Conservation (phyloP, 2,888 invertebrate genomes). For the Seira ritae region DNA sequence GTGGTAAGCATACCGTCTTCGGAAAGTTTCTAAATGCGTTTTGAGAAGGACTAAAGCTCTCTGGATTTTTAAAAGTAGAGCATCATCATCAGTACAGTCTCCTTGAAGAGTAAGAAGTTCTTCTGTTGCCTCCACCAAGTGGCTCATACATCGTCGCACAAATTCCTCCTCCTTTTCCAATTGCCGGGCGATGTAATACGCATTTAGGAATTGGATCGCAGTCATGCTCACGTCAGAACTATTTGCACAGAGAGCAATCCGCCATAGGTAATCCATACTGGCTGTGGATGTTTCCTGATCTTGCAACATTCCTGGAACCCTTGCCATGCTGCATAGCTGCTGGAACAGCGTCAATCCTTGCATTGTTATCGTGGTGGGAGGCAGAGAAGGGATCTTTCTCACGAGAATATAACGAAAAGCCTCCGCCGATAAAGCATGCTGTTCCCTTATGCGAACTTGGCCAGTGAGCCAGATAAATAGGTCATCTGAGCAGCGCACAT, state of each 20-base stretch:
- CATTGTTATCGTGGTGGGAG: constrained; percentile 93
- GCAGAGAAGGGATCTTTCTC: constrained; percentile 90
- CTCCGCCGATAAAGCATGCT: constrained; percentile 92
- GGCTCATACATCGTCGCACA: constrained; percentile 94
- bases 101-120: constrained; percentile 78
- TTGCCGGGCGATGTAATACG: constrained; percentile 95
- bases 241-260: constrained; percentile 91
- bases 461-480: constrained; percentile 94
- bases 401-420: constrained; percentile 91
- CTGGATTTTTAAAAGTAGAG: constrained; percentile 91
- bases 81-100: constrained; percentile 80
- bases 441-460: constrained; percentile 91
- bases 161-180: constrained; percentile 94
- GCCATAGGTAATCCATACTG: constrained; percentile 96
- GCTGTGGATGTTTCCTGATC: constrained; percentile 80
- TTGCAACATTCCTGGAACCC: constrained; percentile 75
- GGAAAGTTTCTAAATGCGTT: constrained; percentile 95
- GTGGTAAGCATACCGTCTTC: constrained; percentile 80
- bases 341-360: constrained; percentile 93
- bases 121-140: constrained; percentile 88
- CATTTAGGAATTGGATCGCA: constrained; percentile 95
- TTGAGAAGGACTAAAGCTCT: constrained; percentile 90
- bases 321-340: constrained; percentile 91
- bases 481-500: constrained; percentile 91
- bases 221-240: constrained; percentile 97